Conservation (phyloP, 53 echinoderm and acorn worm genomes). For the Actinopyga echinites region DNA sequence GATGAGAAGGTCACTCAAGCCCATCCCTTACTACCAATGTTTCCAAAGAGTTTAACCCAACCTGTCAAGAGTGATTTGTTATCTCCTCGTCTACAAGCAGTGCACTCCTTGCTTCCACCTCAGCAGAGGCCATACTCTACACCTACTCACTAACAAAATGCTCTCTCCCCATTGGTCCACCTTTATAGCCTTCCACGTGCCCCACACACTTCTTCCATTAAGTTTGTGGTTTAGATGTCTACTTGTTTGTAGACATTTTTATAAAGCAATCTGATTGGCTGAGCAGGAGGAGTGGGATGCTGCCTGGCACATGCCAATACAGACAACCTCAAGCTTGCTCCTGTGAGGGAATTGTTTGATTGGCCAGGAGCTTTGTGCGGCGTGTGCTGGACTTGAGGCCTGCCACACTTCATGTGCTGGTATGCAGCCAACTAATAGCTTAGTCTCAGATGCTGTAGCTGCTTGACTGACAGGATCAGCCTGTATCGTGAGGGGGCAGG, state of each 20-base stretch:
- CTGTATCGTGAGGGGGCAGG: slow-evolving; percentile 26
- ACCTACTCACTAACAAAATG: slow-evolving; percentile 17
- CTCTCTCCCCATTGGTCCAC: slow-evolving; percentile 17
- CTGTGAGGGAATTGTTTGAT: slow-evolving; percentile 24
- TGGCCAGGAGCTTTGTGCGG: slow-evolving; percentile 3
- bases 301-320: slow-evolving; percentile 46
- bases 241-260: not conserved
- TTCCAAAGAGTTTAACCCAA: slow-evolving; percentile 9
- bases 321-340: not conserved
- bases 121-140: slow-evolving; percentile 31
- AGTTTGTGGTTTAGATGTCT: slow-evolving; percentile 27
- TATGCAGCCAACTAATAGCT: slow-evolving; percentile 2
- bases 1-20: slow-evolving; percentile 27
- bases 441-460: not conserved
- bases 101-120: slow-evolving; percentile 18
- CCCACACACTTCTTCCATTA: slow-evolving; percentile 42
- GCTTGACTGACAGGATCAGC: not conserved
- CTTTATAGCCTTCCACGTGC: slow-evolving; percentile 12
- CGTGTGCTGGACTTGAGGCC: slow-evolving; percentile 49
- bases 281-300: not conserved
- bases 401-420: slow-evolving; percentile 49
- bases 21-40: slow-evolving; percentile 3
- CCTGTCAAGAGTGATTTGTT: slow-evolving; percentile 41
- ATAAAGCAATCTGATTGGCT: slow-evolving; percentile 37
- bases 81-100: not conserved